A percentile compares a stretch with the other conserved stretches of the same genome.
These are phyloP conservation scores for Drosophila monieri DNA, from an alignment of 2,888 invertebrate species.

Conservation along the genomic window DNA sequence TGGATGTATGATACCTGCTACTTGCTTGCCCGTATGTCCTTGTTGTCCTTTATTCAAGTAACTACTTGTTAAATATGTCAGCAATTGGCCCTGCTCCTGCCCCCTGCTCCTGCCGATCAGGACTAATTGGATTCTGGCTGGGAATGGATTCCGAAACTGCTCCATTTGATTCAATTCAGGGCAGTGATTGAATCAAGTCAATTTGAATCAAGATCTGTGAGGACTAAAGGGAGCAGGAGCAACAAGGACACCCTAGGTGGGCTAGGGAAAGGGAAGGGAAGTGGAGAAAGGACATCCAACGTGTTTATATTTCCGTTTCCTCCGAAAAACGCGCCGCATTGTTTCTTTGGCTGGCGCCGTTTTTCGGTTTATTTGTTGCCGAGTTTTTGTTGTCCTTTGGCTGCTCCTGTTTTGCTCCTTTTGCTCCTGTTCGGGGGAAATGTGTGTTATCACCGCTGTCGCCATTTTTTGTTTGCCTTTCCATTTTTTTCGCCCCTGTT, in stretches of 20 bases:
- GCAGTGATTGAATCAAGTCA: conserved; percentile 18
- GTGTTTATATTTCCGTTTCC: conserved; percentile 25
- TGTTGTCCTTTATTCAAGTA: no score
- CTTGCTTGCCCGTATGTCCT: no score
- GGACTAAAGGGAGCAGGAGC: not conserved
- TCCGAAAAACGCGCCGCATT: conserved; percentile 17
- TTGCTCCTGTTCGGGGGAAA: conserved; percentile 7
- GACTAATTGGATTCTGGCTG: conserved; percentile 14
- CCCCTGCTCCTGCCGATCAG: not conserved
- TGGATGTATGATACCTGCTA: no score
- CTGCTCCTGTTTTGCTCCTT: conserved; percentile 8
- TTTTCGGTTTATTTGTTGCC: not conserved
- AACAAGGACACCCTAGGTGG: not conserved
- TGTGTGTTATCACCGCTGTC: conserved; percentile 65
- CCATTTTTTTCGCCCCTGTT: conserved; percentile 38
- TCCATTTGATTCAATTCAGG: conserved; percentile 15
- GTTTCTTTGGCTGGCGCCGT: conserved; percentile 16
- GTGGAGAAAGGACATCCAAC: conserved; percentile 15
- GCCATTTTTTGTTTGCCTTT: conserved; percentile 54
- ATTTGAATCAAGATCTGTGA: conserved; percentile 25
- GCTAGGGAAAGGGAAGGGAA: not conserved
- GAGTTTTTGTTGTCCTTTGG: not conserved
- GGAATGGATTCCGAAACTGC: not conserved
- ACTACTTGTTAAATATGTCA: no score
- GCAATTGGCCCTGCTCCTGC: no score